Evolutionary conservation across 2,113 vertebrate genomes (phyloP).

Genomic region (Heteronetta atricapilla): DNA sequence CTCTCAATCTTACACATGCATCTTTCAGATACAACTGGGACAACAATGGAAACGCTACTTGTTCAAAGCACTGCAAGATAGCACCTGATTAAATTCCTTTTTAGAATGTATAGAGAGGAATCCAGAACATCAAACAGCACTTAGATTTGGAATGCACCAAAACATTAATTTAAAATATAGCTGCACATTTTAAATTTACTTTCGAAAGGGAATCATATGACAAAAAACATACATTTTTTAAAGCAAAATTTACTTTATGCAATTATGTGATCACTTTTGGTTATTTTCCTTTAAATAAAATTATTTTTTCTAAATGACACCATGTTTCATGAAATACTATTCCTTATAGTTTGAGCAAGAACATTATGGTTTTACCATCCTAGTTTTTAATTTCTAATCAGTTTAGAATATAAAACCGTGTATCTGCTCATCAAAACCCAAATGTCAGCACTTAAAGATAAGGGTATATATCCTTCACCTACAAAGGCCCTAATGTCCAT

Average conservation of each 20-base stretch:
- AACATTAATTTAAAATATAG: background rate
- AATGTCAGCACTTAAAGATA: background rate
- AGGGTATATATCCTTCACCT: background rate
- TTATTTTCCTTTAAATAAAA: background rate
- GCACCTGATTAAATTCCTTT: background rate
- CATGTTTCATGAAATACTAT: background rate
- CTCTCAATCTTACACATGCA: background rate
- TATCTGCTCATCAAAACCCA: background rate
- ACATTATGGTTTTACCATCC: background rate
- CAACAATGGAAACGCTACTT: background rate
- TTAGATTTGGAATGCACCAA: conserved; percentile 4
- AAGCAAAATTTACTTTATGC: background rate
- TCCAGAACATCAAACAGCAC: background rate
- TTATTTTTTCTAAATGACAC: background rate
- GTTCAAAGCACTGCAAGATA: background rate
- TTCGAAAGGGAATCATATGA: background rate
- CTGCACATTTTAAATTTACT: background rate
- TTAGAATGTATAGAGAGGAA: background rate
- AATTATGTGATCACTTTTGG: background rate
- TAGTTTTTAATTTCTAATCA: background rate
- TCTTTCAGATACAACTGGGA: conserved; percentile 37
- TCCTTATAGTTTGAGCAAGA: background rate
- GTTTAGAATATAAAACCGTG: background rate
- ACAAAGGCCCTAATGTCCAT: background rate
- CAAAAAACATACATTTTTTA: background rate